These are phyloP conservation scores for Tinea trinotella DNA, from an alignment of 2,888 invertebrate species.

Conservation along the genomic window DNA sequence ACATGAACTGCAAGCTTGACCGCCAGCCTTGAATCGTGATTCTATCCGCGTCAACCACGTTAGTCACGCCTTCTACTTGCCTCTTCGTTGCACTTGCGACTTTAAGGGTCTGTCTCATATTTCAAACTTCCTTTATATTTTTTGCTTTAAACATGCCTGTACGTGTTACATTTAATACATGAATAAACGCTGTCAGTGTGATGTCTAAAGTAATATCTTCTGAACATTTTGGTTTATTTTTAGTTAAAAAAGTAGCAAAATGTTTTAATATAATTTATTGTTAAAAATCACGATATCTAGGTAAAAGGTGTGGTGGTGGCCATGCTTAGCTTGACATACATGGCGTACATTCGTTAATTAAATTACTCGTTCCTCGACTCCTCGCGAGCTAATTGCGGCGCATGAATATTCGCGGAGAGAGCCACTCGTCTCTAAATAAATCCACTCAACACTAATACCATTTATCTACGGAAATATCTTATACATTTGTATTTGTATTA, in stretches of 20 bases:
- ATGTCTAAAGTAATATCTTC: background rate
- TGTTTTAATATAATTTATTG: background rate
- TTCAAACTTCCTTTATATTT: background rate
- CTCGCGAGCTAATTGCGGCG: conserved; percentile 35
- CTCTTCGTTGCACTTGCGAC: conserved; percentile 14
- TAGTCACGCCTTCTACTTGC: conserved; percentile 40
- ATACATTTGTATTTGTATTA: conserved; percentile 8
- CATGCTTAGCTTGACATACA: conserved; percentile 1
- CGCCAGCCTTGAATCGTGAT: conserved; percentile 42
- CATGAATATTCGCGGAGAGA: conserved; percentile 14
- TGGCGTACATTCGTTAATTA: conserved; percentile 33
- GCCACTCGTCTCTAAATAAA: conserved; percentile 40
- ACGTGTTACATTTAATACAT: background rate
- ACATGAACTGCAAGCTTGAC: background rate
- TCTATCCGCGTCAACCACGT: conserved; percentile 32
- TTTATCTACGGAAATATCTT: background rate
- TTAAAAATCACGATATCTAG: background rate
- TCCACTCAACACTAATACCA: conserved; percentile 33
- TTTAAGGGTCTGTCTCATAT: conserved; percentile 2
- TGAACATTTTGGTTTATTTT: too few species aligned
- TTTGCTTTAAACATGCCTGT: background rate
- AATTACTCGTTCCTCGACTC: conserved; percentile 40
- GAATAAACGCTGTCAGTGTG: background rate
- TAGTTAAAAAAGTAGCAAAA: too few species aligned
- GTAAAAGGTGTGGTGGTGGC: background rate